Evolutionary conservation across 2,888 invertebrate genomes (phyloP), one percentile per base, ranked within the genome.

Genomic region (Melanostoma mellinum): DNA sequence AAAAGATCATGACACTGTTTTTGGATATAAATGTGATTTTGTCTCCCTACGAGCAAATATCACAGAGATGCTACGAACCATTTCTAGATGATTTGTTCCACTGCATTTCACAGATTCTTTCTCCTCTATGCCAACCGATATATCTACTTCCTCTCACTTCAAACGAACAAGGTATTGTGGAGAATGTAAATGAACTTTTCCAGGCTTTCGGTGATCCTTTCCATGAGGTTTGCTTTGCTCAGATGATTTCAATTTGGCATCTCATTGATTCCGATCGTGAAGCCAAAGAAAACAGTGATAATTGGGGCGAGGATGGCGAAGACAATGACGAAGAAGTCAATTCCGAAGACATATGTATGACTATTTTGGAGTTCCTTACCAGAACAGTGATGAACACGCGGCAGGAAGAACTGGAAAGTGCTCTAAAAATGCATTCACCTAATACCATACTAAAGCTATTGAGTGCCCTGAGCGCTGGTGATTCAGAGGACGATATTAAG

Each of bases 1-100:
- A 88, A 46, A 90, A 90, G 81, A 88, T 89, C n/a, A 90, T 90
- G 86, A 90, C 89, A 71, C 88, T 90, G 56, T 91, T 91, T 84
- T 87, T 91, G 65, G 91, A 91, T 76, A 90, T 91, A 46, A 90
- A 90, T 77, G 89, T 89, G 4, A 90, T 91, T 48, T 85, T 91
- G 30, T 88, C 89, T 8, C 90, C 91, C 65, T 89, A 90, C 77
- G 89, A 89, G 9, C 87, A 89, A 40, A 55, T 85, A 4, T 89
- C 90, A 2, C 87, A 87, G 61, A 76, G 84, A 10, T 88, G 87
- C n/a, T 89, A 89, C 82, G 86, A 87, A 32, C 74, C 84, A 4
- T 87, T 86, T 67, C 86, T 88, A 9, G 56, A 86, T 6, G 88
- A 88, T 48, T 87, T 89, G 42, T 87, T 90, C 71, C 87, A 86